These are phyloP conservation scores for Myoxocephalus aenaeus DNA, from an alignment of 2,797 vertebrate species.

Conservation along the genomic window DNA sequence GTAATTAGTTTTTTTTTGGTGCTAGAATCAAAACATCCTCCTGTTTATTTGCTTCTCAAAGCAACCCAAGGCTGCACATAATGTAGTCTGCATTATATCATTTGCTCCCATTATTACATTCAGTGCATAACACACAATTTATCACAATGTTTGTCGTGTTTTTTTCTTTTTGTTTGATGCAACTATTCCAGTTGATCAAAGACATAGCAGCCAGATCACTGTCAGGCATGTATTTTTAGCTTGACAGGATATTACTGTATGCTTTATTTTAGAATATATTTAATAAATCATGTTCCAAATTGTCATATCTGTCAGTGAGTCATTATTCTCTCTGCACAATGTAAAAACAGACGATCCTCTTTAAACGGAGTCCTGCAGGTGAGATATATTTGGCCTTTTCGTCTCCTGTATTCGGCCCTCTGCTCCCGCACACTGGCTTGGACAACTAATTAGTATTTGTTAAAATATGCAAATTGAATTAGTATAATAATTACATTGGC, in stretches of 20 bases:
- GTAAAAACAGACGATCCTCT: not conserved
- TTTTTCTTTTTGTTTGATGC: constrained; percentile 31
- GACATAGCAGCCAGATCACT: constrained; percentile 1
- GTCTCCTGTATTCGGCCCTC: constrained; percentile 36
- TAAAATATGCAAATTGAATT: constrained; percentile 78
- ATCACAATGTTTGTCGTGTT: constrained; percentile 1
- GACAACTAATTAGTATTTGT: constrained; percentile 66
- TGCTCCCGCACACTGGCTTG: constrained; percentile 38
- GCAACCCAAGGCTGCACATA: constrained; percentile 7
- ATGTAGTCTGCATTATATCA: not conserved
- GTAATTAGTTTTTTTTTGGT: not conserved
- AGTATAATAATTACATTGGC: constrained; percentile 75
- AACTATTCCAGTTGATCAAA: constrained; percentile 40
- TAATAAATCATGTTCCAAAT: constrained; percentile 4
- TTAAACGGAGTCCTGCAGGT: constrained; percentile 18
- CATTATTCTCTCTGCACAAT: constrained; percentile 17
- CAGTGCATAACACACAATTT: constrained; percentile 10
- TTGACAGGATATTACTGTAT: constrained; percentile 29
- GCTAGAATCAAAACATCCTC: constrained; percentile 11
- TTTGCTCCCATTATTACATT: not conserved
- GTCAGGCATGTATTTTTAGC: constrained; percentile 11
- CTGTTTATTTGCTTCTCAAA: not conserved
- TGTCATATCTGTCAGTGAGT: not conserved
- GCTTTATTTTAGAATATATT: constrained; percentile 18
- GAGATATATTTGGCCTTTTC: constrained; percentile 45